Conservation (phyloP, 2,797 vertebrate species). For the Myoxocephalus aenaeus region DNA sequence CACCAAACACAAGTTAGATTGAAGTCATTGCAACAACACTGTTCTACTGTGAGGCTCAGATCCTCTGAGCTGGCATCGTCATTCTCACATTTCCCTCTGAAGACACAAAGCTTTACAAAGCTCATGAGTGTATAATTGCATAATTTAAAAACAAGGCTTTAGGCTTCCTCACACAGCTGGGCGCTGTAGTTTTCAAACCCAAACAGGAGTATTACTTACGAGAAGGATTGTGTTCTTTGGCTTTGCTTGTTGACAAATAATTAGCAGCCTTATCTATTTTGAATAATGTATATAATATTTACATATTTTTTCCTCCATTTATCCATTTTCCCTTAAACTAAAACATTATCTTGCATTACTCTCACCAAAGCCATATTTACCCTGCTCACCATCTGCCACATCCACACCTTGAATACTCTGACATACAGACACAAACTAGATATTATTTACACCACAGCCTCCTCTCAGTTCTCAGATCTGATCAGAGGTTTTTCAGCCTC, state of each 20-base stretch:
- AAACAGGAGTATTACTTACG: not conserved
- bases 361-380: not conserved
- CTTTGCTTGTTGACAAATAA: not conserved
- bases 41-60: not conserved
- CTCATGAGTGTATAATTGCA: not conserved
- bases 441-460: conserved; percentile 16
- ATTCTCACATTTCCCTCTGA: not conserved
- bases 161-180: not conserved
- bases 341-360: not conserved
- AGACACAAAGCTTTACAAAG: not conserved
- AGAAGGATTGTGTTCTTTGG: not conserved
- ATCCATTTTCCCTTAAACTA: not conserved
- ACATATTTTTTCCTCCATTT: not conserved
- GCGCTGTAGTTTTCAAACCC: not conserved
- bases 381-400: not conserved
- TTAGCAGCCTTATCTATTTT: not conserved
- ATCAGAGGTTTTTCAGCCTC: conserved; percentile 44
- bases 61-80: not conserved
- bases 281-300: not conserved
- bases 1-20: not conserved
- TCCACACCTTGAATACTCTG: conserved; percentile 10
- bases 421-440: conserved; percentile 13
- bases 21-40: not conserved
- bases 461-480: conserved; percentile 36
- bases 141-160: not conserved